Percentiles rank a stretch among this genome's conserved stretches.
phyloP scores from a whole-genome alignment of 2,113 vertebrate genomes.

The Microtus montanus region DNA sequence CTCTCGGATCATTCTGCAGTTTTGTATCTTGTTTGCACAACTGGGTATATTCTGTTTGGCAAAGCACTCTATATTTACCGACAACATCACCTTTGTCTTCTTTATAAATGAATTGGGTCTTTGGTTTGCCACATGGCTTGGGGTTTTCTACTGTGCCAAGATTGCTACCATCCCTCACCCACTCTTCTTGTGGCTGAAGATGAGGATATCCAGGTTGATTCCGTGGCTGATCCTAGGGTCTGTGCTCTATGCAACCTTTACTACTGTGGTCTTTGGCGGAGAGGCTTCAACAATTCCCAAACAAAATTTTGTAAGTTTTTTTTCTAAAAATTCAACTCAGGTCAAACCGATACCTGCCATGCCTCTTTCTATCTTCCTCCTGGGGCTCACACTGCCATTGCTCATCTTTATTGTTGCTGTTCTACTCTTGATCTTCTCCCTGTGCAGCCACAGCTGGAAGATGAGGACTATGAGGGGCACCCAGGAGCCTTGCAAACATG shows the following conservation, averaged over 20 bases:
- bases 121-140: conserved; percentile 70
- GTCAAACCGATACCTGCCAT: rapidly evolving
- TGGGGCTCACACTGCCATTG: rapidly evolving
- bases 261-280: rapidly evolving
- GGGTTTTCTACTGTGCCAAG: conserved; percentile 74
- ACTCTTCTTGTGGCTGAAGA: conserved; percentile 62
- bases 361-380: rapidly evolving
- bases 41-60: rapidly evolving
- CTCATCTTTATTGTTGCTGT: conserved; percentile 33
- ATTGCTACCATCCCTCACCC: conserved; percentile 51
- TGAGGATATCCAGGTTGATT: conserved; percentile 58
- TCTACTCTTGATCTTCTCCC: conserved; percentile 42
- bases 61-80: rapidly evolving
- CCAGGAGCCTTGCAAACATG: rapidly evolving
- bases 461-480: background rate
- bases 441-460: conserved; percentile 47
- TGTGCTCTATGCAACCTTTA: background rate
- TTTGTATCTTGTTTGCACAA: rapidly evolving
- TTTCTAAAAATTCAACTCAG: background rate
- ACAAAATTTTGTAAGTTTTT: rapidly evolving
- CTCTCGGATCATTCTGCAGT: conserved; percentile 44
- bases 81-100: rapidly evolving
- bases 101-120: background rate
- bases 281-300: rapidly evolving
- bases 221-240: conserved; percentile 57